Evolutionary conservation across 2,113 vertebrate genomes (phyloP).

Genomic region (Capra hircus): DNA sequence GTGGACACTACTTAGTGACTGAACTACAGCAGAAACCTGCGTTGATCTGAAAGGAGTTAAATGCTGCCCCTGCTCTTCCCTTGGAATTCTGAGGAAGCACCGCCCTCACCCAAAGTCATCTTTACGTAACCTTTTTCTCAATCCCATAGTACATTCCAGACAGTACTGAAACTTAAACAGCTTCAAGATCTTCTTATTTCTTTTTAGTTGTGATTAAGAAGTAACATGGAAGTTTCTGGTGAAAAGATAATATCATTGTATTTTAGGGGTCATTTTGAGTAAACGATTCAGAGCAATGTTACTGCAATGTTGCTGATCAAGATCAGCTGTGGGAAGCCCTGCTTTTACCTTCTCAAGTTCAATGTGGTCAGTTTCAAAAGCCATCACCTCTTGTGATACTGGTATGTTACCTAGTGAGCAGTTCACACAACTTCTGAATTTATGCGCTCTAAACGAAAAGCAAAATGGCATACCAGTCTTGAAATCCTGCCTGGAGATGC

Average conservation of each 20-base stretch:
- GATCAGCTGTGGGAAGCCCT: background rate
- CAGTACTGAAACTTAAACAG: background rate
- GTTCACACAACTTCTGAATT: background rate
- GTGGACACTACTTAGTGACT: background rate
- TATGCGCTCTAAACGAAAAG: background rate
- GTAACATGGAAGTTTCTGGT: background rate
- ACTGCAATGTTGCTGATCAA: background rate
- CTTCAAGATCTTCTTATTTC: background rate
- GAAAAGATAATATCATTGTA: background rate
- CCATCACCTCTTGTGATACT: background rate
- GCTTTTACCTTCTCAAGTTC: background rate
- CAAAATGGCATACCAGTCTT: background rate
- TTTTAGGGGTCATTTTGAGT: background rate
- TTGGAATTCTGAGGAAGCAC: background rate
- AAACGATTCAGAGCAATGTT: background rate
- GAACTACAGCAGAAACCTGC: background rate
- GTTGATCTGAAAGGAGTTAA: background rate
- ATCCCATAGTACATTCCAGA: background rate
- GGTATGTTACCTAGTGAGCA: background rate
- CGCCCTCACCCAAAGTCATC: background rate
- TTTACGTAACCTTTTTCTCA: background rate
- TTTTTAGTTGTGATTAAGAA: background rate
- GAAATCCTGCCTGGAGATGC: background rate
- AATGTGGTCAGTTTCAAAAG: background rate
- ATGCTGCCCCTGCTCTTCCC: background rate